These are phyloP conservation scores for Nannobrachium achirus DNA, from an alignment of 2,113 vertebrate species.

Conservation along the genomic window DNA sequence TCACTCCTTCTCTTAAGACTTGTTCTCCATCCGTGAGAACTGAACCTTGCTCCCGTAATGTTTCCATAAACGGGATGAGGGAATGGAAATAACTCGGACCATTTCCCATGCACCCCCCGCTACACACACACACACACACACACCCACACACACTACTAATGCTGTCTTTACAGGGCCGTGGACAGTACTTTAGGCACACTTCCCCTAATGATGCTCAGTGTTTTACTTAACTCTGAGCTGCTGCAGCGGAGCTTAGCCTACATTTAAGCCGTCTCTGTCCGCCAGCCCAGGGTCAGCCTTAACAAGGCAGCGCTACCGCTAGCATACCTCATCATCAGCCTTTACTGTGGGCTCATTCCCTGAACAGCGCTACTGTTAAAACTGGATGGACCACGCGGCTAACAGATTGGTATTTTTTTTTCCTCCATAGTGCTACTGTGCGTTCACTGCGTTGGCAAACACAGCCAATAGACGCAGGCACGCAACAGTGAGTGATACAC, in stretches of 20 bases:
- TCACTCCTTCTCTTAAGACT: conserved; percentile 29
- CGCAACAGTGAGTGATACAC: conserved; percentile 17
- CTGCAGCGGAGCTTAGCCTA: conserved; percentile 23
- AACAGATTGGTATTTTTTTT: conserved; percentile 42
- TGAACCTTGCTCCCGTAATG: conserved; percentile 66
- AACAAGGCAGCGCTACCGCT: conserved; percentile 36
- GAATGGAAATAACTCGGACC: conserved; percentile 78
- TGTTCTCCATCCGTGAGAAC: conserved; percentile 72
- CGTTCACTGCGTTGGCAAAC: conserved; percentile 19
- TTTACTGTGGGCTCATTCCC: conserved; percentile 6
- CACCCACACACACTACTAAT: conserved; percentile 11
- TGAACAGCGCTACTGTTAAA: conserved; percentile 16
- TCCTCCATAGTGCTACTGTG: conserved; percentile 18
- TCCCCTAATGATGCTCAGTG: conserved; percentile 59
- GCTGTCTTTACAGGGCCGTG: conserved; percentile 43
- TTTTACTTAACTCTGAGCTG: conserved; percentile 44
- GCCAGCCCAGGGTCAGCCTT: conserved; percentile 19
- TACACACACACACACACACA: conserved; percentile 13
- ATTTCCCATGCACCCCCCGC: conserved; percentile 53
- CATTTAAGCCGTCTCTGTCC: conserved; percentile 33
- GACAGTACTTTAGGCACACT: conserved; percentile 54
- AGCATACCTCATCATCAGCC: conserved; percentile 9
- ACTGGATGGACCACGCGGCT: conserved; percentile 35
- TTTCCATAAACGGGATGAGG: conserved; percentile 76
- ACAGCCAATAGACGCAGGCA: conserved; percentile 8